A percentile compares a stretch with the other conserved stretches of the same genome.
phyloP scores from a whole-genome alignment of 37 sponge, comb jelly and placozoan species.

The Agelas oroides region DNA sequence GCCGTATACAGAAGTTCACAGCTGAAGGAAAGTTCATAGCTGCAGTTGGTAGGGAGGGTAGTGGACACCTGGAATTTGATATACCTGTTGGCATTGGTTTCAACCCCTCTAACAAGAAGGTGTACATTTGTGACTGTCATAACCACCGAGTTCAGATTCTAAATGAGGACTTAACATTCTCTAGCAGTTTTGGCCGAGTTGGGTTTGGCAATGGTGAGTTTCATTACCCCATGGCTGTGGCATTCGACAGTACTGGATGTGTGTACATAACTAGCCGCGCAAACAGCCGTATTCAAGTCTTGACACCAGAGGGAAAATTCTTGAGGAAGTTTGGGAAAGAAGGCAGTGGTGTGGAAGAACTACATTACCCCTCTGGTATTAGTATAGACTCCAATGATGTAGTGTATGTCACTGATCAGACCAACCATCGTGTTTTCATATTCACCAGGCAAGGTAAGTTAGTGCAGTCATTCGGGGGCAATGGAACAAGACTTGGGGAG shows the following conservation, averaged over 20 bases:
- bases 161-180: conserved; percentile 49
- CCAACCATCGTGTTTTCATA: conserved; percentile 15
- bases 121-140: conserved; percentile 58
- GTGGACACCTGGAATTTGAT: conserved; percentile 31
- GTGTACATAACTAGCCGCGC: conserved; percentile 54
- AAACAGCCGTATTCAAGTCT: conserved; percentile 67
- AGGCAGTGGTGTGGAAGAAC: background rate
- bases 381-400: conserved; percentile 14
- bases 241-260: conserved; percentile 47
- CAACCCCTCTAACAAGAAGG: conserved; percentile 4
- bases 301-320: conserved; percentile 35
- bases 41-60: conserved; percentile 30
- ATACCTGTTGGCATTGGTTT: conserved; percentile 50
- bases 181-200: conserved; percentile 47
- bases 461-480: conserved; percentile 36
- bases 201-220: conserved; percentile 53
- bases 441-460: conserved; percentile 53
- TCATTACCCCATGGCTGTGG: conserved; percentile 44
- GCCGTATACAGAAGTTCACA: conserved; percentile 58
- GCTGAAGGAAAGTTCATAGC: conserved; percentile 50
- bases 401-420: conserved; percentile 47
- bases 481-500: conserved; percentile 29
- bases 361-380: background rate
- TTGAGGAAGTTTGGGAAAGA: conserved; percentile 20
- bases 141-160: conserved; percentile 73